Evolutionary conservation across 2,113 vertebrate genomes (phyloP), one percentile per base, ranked within the genome.

Genomic region (Myrmophylax atrothorax): DNA sequence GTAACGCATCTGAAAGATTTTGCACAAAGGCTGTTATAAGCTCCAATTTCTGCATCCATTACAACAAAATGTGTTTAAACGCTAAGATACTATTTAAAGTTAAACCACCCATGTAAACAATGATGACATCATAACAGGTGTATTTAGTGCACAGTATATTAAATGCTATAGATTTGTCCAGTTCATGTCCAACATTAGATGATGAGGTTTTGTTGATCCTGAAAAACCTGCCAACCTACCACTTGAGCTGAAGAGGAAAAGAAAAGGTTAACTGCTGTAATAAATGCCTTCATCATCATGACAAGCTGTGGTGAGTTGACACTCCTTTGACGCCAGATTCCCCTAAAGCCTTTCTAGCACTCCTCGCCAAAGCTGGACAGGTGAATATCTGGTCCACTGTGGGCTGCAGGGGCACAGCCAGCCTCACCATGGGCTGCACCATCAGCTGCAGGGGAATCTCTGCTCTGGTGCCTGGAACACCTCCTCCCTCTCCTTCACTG

Each of bases 391-490:
- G 62, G 24, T 67, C 38, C 53, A 60, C 33, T 29, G 7, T 6
- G 12, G 28, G n/a, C 26, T 9, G 11, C 25, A 60, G 73, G 15
- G 26, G 19, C 25, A 49, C 56, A 60, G 56, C 44, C 23, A 37
- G n/a, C 15, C 44, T 60, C 56, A 49, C n/a, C n/a, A 37, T 7
- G 6, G 33, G n/a, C 20, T 37, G 42, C 33, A 37, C 55, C 40
- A 46, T 2, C 6, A 25, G 22, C 60, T 59, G 33, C 42, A 42
- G 31, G 18, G 31, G 49, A 80, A 80, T 50, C 58, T 44, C 42
- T 26, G 25, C 50, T 56, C 58, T 22, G 25, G 5, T 4, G 8
- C 15, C 44, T 0, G 0, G 28, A 60, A 18, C 37, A 59, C 15
- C 44, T 38, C 22, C 37, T 81, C 8, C 24, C 44, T 1, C 28